Percentiles rank a stretch among this genome's conserved stretches.
phyloP scores from a whole-genome alignment of 2,888 invertebrate species.

The Caenorhabditis plicata region DNA sequence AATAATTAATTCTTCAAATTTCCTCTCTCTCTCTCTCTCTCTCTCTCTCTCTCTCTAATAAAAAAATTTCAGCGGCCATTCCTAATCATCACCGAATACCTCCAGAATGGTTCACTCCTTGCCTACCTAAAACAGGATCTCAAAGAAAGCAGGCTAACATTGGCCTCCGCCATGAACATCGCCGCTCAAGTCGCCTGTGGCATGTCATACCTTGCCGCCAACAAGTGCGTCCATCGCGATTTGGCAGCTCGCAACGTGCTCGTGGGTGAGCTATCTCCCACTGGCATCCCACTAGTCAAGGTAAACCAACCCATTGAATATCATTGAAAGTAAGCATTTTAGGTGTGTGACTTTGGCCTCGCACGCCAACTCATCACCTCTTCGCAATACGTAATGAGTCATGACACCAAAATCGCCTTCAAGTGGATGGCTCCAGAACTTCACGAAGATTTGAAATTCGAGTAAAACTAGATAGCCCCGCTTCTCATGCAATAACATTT shows the following conservation, averaged over 20 bases:
- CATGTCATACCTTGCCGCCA: conserved; percentile 24
- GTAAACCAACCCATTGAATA: background rate
- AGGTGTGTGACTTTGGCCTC: conserved; percentile 26
- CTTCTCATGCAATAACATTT: background rate
- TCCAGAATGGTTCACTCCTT: conserved; percentile 22
- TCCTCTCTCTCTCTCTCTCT: too few species aligned
- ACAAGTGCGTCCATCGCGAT: conserved; percentile 22
- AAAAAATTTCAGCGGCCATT: conserved; percentile 11
- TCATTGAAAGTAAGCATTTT: background rate
- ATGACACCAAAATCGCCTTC: conserved; percentile 12
- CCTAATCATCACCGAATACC: conserved; percentile 27
- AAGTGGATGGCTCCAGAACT: conserved; percentile 31
- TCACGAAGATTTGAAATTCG: conserved; percentile 9
- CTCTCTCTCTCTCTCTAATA: too few species aligned
- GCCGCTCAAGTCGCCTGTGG: conserved; percentile 26
- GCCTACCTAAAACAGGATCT: conserved; percentile 10
- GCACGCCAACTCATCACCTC: conserved; percentile 12
- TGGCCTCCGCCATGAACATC: conserved; percentile 16
- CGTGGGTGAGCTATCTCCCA: conserved; percentile 25
- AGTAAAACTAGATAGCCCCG: conserved; percentile 3
- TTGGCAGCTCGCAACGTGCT: conserved; percentile 29
- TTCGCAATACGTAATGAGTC: conserved; percentile 10
- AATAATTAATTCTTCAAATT: too few species aligned
- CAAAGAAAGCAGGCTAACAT: background rate
- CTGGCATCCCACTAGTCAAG: conserved; percentile 25